Conservation (phyloP, 2,888 invertebrate species). For the Chrysina gloriosa region DNA sequence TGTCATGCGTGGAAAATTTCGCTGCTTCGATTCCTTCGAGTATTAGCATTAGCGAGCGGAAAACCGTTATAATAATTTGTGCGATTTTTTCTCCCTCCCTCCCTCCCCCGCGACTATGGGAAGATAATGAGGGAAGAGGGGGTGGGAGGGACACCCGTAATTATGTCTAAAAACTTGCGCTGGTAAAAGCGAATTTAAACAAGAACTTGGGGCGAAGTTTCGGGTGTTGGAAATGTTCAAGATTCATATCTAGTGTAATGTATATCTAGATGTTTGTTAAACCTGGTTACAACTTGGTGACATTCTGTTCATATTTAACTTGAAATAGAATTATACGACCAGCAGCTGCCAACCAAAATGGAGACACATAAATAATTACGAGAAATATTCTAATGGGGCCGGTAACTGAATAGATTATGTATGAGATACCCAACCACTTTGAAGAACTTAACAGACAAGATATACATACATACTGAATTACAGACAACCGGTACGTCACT, state of each 20-base stretch:
- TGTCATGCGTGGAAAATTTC: background rate
- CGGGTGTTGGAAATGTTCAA: constrained; percentile 26
- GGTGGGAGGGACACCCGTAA: background rate
- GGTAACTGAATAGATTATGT: background rate
- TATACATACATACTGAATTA: too few relatives aligned
- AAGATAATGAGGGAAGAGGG: too few relatives aligned
- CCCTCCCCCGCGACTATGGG: too few relatives aligned
- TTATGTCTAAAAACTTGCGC: constrained; percentile 31
- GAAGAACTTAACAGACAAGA: too few relatives aligned
- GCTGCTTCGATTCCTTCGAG: too few relatives aligned
- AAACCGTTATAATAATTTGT: background rate
- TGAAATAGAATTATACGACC: constrained; percentile 30
- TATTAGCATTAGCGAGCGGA: background rate
- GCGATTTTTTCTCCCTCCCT: background rate
- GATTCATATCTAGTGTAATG: constrained; percentile 35
- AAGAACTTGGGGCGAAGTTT: constrained; percentile 21
- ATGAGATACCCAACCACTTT: background rate
- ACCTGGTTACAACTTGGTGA: constrained; percentile 38
- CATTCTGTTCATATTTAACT: constrained; percentile 41
- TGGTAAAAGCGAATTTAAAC: constrained; percentile 24
- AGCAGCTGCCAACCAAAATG: constrained; percentile 33
- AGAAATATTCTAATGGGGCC: constrained; percentile 1
- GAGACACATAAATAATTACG: constrained; percentile 36
- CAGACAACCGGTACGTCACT: too few relatives aligned
- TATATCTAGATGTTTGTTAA: constrained; percentile 35